phyloP scores from a whole-genome alignment of 2,888 invertebrate genomes.

The Pristionchus maxplancki region DNA sequence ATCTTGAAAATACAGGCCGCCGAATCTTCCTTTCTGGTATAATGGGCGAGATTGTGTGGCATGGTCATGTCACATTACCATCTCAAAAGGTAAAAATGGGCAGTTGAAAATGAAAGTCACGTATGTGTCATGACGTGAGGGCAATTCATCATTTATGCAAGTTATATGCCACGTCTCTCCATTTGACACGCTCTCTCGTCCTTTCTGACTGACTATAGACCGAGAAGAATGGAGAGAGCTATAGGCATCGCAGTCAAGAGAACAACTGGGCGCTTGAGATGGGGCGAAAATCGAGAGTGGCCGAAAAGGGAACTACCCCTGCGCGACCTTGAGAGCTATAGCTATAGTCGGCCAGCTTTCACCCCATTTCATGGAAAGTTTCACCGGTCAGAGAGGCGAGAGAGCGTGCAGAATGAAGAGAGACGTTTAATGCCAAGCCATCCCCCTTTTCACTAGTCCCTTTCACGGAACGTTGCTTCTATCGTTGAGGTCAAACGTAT shows the following conservation, averaged over 20 bases:
- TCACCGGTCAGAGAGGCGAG: not conserved
- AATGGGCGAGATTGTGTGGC: too few relatives aligned
- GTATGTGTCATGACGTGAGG: not conserved
- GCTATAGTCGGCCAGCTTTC: not conserved
- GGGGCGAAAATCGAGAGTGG: constrained; percentile 3
- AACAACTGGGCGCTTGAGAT: not conserved
- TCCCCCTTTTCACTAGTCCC: not conserved
- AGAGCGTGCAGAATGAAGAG: too few relatives aligned
- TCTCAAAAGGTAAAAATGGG: not conserved
- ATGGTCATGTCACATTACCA: too few relatives aligned
- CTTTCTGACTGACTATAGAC: too few relatives aligned
- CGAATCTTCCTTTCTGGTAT: too few relatives aligned
- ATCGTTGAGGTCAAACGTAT: not conserved
- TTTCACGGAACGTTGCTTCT: not conserved
- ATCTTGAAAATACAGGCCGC: too few relatives aligned
- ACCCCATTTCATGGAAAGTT: not conserved
- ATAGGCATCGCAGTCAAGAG: not conserved
- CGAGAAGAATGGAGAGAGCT: too few relatives aligned
- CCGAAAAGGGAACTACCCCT: not conserved
- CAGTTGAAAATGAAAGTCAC: not conserved
- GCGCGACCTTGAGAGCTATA: not conserved
- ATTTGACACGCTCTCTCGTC: too few relatives aligned
- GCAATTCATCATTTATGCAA: not conserved
- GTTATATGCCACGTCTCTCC: not conserved
- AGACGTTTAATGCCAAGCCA: too few relatives aligned